Evolutionary conservation across 1,140 invertebrate genomes (phyloP), one percentile per base, ranked within the genome.

Genomic region (Drosophila littoralis): DNA sequence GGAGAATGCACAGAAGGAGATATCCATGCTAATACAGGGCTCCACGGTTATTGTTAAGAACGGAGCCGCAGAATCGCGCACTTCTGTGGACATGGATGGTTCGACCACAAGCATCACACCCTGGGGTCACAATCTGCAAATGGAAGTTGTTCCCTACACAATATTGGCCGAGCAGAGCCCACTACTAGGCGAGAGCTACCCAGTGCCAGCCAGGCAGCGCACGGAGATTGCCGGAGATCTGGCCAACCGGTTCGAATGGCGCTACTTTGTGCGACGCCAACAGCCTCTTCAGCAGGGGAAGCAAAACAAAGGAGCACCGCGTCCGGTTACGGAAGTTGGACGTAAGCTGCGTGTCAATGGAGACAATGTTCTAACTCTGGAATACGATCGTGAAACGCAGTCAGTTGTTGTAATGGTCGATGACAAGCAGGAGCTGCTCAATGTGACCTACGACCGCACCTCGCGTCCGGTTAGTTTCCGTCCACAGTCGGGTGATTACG

Each of bases 231-330:
- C 96, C 12, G 97, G 97, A 0, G 97, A 98, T 86, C 93, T 98
- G 22, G 96, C 98, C 0, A 99, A 99, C 90, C 94, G 97, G 66
- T 97, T 99, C 72, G 98, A 99, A 93, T 99, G 98, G 98, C 94
- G 97, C 43, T 99, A 98, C 92, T 97, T 97, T 92, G 93, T 97
- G 17, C 92, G 96, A 45, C 95, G 95, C 64, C 92, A 95, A 12
- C 94, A 84, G 13, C 75, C 85, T 0, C 42, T 40, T 3, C 79
- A 83, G 78, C 94, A 94, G 74, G 94, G 94, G 63, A 95, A 95
- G 75, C 93, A 93, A 51, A 73, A 40, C 51, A 93, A 92, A 63
- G 96, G 96, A 91, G 93, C 94, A 0, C 84, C 94, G 78, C 94
- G 94, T 58, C 93, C 94, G 0, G 94, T 97, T 2, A 95, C 96